phyloP scores from a whole-genome alignment of 2,797 vertebrate species.

The Neopelma chrysocephalum region DNA sequence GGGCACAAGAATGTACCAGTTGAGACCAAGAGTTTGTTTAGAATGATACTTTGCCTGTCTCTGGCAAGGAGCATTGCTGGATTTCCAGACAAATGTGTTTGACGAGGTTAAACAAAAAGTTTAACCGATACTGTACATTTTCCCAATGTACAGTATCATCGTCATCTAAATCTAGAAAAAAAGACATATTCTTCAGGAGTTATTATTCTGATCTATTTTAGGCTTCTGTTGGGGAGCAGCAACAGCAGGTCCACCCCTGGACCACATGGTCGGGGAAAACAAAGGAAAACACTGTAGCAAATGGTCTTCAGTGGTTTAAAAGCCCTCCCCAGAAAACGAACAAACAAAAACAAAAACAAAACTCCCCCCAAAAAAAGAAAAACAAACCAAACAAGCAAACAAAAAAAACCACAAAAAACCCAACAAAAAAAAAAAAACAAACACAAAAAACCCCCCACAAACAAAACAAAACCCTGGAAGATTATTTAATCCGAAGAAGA shows the following conservation, averaged over 20 bases:
- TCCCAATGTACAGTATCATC: not conserved
- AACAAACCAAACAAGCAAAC: no score
- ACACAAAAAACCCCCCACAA: not conserved
- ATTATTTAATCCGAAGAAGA: not conserved
- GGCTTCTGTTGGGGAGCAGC: not conserved
- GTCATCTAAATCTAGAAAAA: not conserved
- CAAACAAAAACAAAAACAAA: not conserved
- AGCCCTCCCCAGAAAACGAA: not conserved
- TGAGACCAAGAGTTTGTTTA: not conserved
- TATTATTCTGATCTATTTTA: not conserved
- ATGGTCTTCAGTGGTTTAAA: not conserved
- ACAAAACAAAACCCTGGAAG: no score
- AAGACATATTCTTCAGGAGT: not conserved
- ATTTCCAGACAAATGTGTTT: not conserved
- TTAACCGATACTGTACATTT: not conserved
- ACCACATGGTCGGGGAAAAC: not conserved
- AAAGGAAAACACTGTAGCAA: not conserved
- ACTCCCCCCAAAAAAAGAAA: no score
- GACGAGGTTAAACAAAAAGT: not conserved
- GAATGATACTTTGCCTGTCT: not conserved
- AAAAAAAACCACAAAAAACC: no score
- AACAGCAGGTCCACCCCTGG: not conserved
- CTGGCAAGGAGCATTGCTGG: fast-evolving
- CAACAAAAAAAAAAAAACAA: not conserved
- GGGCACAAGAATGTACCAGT: not conserved